A percentile compares a stretch with the other conserved stretches of the same genome.
These are phyloP conservation scores for Todiramphus chloris DNA, from an alignment of 2,113 vertebrate genomes.

Conservation along the genomic window DNA sequence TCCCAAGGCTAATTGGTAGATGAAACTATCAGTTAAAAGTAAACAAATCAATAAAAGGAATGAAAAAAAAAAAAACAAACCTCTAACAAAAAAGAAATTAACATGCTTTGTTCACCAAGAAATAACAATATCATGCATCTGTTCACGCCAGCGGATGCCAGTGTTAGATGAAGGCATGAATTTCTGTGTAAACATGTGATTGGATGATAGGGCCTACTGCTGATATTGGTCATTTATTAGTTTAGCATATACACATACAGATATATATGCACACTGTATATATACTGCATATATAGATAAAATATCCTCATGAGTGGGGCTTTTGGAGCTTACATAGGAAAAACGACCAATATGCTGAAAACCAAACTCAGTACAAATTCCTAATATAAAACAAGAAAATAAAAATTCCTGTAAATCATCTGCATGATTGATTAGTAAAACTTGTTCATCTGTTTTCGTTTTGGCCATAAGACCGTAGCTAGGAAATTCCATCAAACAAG, in stretches of 20 bases:
- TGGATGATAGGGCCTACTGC: slow-evolving; percentile 85
- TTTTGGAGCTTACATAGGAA: slow-evolving; percentile 18
- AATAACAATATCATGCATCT: slow-evolving; percentile 81
- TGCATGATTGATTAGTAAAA: slow-evolving; percentile 55
- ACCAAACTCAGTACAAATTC: slow-evolving; percentile 11
- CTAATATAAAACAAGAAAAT: not conserved
- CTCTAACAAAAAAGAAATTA: slow-evolving; percentile 70
- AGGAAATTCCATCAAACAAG: slow-evolving; percentile 56
- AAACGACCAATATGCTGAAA: slow-evolving; percentile 37
- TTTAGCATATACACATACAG: slow-evolving; percentile 18
- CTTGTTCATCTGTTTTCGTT: not conserved
- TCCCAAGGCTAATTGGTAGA: slow-evolving; percentile 80
- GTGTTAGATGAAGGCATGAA: slow-evolving; percentile 88
- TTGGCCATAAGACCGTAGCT: slow-evolving; percentile 12
- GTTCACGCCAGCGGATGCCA: slow-evolving; percentile 78
- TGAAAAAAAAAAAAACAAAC: slow-evolving; percentile 25
- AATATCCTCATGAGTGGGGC: slow-evolving; percentile 1
- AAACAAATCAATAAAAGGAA: slow-evolving; percentile 59
- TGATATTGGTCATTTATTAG: slow-evolving; percentile 76
- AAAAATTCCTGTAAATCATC: not conserved
- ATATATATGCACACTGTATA: slow-evolving; percentile 14
- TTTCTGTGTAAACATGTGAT: slow-evolving; percentile 93
- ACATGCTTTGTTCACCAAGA: slow-evolving; percentile 71
- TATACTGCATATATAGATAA: slow-evolving; percentile 40
- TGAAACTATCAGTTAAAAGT: slow-evolving; percentile 75